Evolutionary conservation across 2,888 invertebrate genomes (phyloP).

Genomic region (Oscheius sp.): DNA sequence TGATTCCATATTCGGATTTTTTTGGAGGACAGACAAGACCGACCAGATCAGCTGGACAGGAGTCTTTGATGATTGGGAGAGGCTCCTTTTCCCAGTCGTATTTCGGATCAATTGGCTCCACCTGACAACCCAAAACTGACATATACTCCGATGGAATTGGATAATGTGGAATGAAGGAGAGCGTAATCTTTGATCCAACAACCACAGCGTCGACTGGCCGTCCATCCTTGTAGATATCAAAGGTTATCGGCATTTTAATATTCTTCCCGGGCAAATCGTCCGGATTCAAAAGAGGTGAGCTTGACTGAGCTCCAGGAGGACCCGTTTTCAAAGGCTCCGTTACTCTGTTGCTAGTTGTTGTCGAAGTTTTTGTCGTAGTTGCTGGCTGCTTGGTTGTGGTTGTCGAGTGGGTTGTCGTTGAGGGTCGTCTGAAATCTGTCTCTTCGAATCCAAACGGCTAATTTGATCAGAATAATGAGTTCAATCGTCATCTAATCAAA

Average conservation of each 20-base stretch:
- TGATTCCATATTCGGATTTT: slow-evolving; percentile 67
- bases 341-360: background rate
- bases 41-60: slow-evolving; percentile 67
- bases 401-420: background rate
- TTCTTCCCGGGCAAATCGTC: background rate
- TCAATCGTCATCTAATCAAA: too few relatives aligned
- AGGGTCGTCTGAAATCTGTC: too few relatives aligned
- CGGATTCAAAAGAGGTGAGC: background rate
- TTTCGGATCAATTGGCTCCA: slow-evolving; percentile 66
- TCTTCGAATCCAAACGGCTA: too few relatives aligned
- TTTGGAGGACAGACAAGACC: slow-evolving; percentile 69
- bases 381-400: background rate
- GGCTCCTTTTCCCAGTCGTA: slow-evolving; percentile 70
- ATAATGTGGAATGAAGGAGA: slow-evolving; percentile 68
- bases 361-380: background rate
- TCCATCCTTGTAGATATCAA: slow-evolving; percentile 70
- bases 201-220: slow-evolving; percentile 69
- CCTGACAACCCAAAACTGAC: slow-evolving; percentile 69
- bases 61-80: slow-evolving; percentile 63
- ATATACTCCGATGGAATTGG: slow-evolving; percentile 67
- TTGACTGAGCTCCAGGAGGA: background rate
- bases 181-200: slow-evolving; percentile 68
- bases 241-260: slow-evolving; percentile 56
- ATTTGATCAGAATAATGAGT: too few relatives aligned
- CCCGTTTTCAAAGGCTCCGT: background rate